These are phyloP conservation scores for Oedothorax gibbosus DNA, from an alignment of 1,140 invertebrate species.

Conservation along the genomic window DNA sequence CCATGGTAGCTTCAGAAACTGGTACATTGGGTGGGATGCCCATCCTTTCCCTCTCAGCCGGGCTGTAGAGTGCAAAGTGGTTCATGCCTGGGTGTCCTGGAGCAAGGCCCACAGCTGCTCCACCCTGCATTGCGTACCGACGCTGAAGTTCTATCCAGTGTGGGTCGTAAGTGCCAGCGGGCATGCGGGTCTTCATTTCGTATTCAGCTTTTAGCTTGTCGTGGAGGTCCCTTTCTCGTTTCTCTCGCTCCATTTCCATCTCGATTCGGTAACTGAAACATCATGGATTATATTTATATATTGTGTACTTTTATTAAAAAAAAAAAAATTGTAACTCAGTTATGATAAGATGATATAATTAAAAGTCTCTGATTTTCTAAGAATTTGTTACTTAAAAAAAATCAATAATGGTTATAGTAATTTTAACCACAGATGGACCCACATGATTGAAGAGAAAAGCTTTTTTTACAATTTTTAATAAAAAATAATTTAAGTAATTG, in stretches of 20 bases:
- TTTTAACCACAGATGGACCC: no score
- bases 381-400: no score
- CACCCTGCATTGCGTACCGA: conserved; percentile 70
- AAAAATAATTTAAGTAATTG: no score
- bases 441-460: no score
- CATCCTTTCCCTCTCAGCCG: conserved; percentile 60
- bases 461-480: no score
- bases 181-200: conserved; percentile 80
- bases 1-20: conserved; percentile 63
- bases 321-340: no score
- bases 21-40: conserved; percentile 58
- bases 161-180: conserved; percentile 77
- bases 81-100: conserved; percentile 47
- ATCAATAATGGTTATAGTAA: no score
- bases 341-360: no score
- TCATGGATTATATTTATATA: not conserved
- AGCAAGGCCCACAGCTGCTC: conserved; percentile 31
- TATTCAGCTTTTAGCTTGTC: conserved; percentile 72
- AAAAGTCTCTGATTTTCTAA: no score
- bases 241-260: conserved; percentile 84
- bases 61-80: conserved; percentile 54
- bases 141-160: conserved; percentile 92
- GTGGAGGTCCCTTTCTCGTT: conserved; percentile 84
- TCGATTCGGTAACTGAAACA: conserved; percentile 72
- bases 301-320: no score